Evolutionary conservation across 2,113 vertebrate species (phyloP), one percentile per base, ranked within the genome.

Genomic region (Scomber japonicus): DNA sequence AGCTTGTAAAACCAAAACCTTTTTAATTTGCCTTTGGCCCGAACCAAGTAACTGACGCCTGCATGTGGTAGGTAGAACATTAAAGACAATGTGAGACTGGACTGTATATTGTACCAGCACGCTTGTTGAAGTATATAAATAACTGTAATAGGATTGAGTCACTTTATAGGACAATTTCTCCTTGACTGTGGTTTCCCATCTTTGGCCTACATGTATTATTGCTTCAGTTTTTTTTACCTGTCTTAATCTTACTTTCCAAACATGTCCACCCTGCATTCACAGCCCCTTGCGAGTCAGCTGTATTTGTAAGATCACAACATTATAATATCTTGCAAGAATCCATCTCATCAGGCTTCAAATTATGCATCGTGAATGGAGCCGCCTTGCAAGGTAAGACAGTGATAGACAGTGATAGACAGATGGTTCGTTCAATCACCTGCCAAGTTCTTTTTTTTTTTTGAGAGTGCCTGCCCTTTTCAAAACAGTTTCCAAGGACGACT

Each of bases 1-100:
- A 63, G 61, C 13, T 71, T 45, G 48, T 64, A 56, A 86, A 82
- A 75, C 51, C 45, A 44, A 73, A 79, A 62, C 65, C n/a, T 60
- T 57, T 11, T 61, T 64, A 17, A 62, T 71, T 70, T 53, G 19
- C 57, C 15, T 75, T 68, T 67, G 59, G n/a, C 24, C 51, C n/a
- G 15, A 75, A 75, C 46, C 53, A 61, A 10, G 15, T 71, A 48
- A 66, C 49, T 66, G 11, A 45, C 27, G 11, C 14, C 13, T 60
- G 48, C 31, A 69, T 17, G 16, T 10, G 51, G 31, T 24, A 71
- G 49, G 27, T 11, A 21, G 24, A 24, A 27, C 40, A 3, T 27
- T 48, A 27, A 14, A 31, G 40, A 54, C 31, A 57, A 68, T 55
- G 1, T 35, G 44, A 44, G 45, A 30, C 21, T 49, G 35, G 19